Base-by-base conservation (phyloP, 2,888 invertebrate species). In the Punctoribates punctum region DNA sequence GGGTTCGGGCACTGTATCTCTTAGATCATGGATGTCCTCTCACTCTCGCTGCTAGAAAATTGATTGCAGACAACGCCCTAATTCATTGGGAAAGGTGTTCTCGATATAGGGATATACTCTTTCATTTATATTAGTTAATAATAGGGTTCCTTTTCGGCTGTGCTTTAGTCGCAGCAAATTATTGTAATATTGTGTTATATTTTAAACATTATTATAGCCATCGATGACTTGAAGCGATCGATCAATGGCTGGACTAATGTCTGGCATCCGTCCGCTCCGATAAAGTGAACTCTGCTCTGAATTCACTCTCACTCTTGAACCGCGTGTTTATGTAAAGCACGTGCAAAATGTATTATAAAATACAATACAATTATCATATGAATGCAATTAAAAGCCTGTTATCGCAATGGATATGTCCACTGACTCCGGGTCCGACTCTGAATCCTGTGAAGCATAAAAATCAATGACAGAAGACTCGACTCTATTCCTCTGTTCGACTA, bases 61-160 rank as follows among this genome's bases (percentile, higher is more conserved):
- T 42, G 38, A 46, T 70, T 70, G 70, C 46, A 70, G 70, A 70
- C 70, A 70, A 70, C 70, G 46, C 70, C 70, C 70, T 62, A 70
- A 70, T 70, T 70, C 42, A 20, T n/a, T 20, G 42, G 70, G 34
- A 70, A 70, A 70, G 70, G 70, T 70, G 70, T 70, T 34, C 42
- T 42, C 46, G 13, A n/a, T 23, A 34, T 17, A 11, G 34, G 42
- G n/a, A 20, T 42, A 38, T 67, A 38, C 20, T n/a, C 20, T 23
- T n/a, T 27, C 20, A 27, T 23, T 15, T 8, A 38, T 57, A 57
- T 23, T 5, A 65, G 27, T 65, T 65, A 65, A 65, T 65, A 29
- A 65, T 34, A 65, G 65, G 62, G 5, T 65, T 65, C 23, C 3
- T 8, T 65, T 65, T 29, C 65, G 70, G 38, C 46, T 13, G 1